Evolutionary conservation across 2,797 vertebrate genomes (phyloP).

Genomic region (Chloroceryle inda): DNA sequence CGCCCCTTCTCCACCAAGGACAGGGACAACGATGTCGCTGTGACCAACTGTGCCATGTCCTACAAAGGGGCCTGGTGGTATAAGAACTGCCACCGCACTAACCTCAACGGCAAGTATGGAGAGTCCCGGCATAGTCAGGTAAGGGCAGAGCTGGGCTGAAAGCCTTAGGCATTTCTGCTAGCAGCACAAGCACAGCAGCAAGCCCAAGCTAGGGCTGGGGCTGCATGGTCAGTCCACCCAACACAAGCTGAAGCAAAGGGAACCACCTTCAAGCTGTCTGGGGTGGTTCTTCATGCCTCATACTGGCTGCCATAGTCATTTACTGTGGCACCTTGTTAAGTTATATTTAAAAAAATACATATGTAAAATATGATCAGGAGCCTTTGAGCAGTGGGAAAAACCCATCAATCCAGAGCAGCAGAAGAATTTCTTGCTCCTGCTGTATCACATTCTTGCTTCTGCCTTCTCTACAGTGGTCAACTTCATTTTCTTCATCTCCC

Average conservation of each 20-base stretch:
- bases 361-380: background rate
- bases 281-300: background rate
- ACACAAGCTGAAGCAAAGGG: background rate
- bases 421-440: background rate
- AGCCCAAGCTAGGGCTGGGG: background rate
- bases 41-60: slow-evolving; percentile 97
- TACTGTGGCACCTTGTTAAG: background rate
- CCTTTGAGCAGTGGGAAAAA: background rate
- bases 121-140: slow-evolving; percentile 99
- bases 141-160: slow-evolving; percentile 23
- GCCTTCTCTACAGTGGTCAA: background rate
- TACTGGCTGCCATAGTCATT: background rate
- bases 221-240: fast-evolving
- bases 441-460: background rate
- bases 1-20: slow-evolving; percentile 98
- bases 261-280: background rate
- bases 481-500: background rate
- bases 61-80: slow-evolving; percentile 99
- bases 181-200: background rate
- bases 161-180: background rate
- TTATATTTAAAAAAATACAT: background rate
- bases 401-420: background rate
- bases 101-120: slow-evolving; percentile 98
- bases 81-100: slow-evolving; percentile 98
- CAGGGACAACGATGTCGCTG: slow-evolving; percentile 96